phyloP scores from a whole-genome alignment of 2,113 vertebrate species.

The Capricornis sumatraensis region DNA sequence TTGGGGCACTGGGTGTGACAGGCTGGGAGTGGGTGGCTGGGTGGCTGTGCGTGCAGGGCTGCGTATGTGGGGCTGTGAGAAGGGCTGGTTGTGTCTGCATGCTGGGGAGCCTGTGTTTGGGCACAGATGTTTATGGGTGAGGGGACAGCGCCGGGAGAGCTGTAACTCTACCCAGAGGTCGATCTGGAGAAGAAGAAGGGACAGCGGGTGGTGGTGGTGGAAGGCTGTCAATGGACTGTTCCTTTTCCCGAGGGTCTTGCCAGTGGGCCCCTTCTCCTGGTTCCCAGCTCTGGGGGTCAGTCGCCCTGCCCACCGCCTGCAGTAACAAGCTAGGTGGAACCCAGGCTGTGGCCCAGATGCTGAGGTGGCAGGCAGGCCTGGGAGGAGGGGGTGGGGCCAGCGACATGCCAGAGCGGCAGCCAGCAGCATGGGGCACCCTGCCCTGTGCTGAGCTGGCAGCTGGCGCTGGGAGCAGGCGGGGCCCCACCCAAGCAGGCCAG shows the following conservation, averaged over 20 bases:
- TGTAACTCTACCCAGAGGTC: neutral
- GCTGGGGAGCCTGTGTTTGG: neutral
- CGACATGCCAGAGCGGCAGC: neutral
- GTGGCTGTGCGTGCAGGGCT: neutral
- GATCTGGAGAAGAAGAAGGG: neutral
- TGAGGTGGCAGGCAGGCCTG: constrained; percentile 63
- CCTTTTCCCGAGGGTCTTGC: neutral
- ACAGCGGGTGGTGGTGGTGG: neutral
- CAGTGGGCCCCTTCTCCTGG: neutral
- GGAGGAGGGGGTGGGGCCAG: constrained; percentile 13
- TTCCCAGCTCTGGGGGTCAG: neutral
- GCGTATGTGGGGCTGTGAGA: neutral
- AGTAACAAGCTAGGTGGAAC: constrained; percentile 30
- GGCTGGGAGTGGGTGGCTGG: neutral
- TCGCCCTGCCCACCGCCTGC: neutral
- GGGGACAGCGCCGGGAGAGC: neutral
- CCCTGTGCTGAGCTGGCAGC: constrained; percentile 66
- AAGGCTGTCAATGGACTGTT: neutral
- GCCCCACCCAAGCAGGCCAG: constrained; percentile 59
- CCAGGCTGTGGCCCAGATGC: constrained; percentile 26
- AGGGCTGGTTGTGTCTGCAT: neutral
- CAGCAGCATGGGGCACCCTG: constrained; percentile 11
- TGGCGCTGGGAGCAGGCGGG: constrained; percentile 24
- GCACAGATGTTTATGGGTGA: neutral
- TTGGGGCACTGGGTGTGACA: accelerated